These are phyloP conservation scores for Drosophila dives DNA, from an alignment of 2,888 invertebrate species.

Conservation along the genomic window DNA sequence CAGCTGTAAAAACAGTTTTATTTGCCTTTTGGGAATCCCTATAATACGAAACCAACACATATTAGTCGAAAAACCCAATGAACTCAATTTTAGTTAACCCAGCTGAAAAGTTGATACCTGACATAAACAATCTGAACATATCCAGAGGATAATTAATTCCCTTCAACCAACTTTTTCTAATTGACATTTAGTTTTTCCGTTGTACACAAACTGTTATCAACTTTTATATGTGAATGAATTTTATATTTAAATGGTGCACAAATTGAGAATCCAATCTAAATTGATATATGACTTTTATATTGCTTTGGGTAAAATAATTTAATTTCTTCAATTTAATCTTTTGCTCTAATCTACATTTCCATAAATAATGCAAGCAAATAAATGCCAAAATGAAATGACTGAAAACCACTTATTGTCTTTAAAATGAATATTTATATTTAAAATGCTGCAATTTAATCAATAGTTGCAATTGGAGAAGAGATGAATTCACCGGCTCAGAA, in stretches of 20 bases:
- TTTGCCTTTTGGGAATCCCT: constrained; percentile 7
- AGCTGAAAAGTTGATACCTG: not conserved
- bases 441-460: not conserved
- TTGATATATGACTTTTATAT: not conserved
- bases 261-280: not conserved
- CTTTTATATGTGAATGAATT: not conserved
- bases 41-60: not conserved
- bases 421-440: not conserved
- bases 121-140: not conserved
- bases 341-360: not conserved
- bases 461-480: not conserved
- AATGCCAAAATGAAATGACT: not conserved
- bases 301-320: not conserved
- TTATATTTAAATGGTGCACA: not conserved
- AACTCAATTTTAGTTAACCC: constrained; percentile 8
- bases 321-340: constrained; percentile 2
- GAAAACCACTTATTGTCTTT: not conserved
- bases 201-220: not conserved
- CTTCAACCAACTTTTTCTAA: not conserved
- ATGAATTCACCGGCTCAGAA: not conserved
- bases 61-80: not conserved
- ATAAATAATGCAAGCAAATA: not conserved
- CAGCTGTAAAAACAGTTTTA: constrained; percentile 6
- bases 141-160: constrained; percentile 4
- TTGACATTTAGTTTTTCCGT: not conserved